phyloP scores from a whole-genome alignment of 2,888 invertebrate species.

The Acanthosepion esculentum region DNA sequence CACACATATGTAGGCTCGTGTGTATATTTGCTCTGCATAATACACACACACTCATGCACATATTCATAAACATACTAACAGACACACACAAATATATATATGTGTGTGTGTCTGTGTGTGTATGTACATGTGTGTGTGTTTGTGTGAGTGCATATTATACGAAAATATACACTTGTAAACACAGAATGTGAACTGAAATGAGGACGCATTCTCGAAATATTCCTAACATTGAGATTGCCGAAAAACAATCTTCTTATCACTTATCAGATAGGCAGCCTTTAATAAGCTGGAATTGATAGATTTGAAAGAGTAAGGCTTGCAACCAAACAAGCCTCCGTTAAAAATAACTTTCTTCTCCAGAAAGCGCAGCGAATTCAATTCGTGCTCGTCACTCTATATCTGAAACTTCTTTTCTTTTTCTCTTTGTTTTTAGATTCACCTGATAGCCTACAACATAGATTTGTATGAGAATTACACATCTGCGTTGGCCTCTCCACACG shows the following conservation, averaged over 20 bases:
- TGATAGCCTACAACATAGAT: constrained; percentile 98
- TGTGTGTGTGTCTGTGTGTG: neutral
- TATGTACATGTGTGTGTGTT: neutral
- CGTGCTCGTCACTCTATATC: neutral
- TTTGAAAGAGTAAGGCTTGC: neutral
- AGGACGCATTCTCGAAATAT: neutral
- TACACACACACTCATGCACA: neutral
- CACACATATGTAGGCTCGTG: neutral
- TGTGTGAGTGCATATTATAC: no score
- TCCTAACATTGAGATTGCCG: neutral
- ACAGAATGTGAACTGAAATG: no score
- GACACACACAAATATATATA: neutral
- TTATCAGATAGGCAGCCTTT: neutral
- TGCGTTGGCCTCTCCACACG: constrained; percentile 93
- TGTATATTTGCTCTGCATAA: neutral
- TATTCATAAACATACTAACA: neutral
- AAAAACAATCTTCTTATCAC: constrained; percentile 14
- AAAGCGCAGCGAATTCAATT: neutral
- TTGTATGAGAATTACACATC: constrained; percentile 96
- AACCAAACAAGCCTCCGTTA: neutral
- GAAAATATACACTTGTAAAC: no score
- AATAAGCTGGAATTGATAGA: neutral
- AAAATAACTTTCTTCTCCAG: neutral
- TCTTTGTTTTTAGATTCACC: constrained; percentile 86
- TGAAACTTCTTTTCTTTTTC: constrained; percentile 51